Conservation (phyloP, 2,888 invertebrate genomes). For the Tenthredo scrophulariae region DNA sequence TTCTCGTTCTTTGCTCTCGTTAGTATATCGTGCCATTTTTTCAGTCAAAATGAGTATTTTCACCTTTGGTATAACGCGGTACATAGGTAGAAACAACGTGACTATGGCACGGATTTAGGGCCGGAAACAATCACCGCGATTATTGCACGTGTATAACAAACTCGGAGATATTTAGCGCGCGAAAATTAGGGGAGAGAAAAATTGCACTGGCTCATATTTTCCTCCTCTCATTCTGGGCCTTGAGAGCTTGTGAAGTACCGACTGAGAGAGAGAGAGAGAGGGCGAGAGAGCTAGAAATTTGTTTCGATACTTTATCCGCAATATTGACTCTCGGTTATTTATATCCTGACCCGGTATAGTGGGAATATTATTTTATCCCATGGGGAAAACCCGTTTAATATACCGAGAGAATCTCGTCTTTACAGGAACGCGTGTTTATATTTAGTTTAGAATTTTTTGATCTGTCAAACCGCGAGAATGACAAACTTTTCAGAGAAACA, state of each 20-base stretch:
- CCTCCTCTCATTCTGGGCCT: not conserved
- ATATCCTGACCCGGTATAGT: constrained; percentile 10
- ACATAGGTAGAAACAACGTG: not conserved
- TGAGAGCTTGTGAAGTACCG: not conserved
- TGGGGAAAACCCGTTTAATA: not conserved
- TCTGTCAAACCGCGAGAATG: not conserved
- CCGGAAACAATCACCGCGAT: not conserved
- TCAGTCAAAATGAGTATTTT: not conserved
- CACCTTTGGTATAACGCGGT: not conserved
- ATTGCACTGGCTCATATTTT: not conserved
- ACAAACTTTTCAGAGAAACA: not conserved
- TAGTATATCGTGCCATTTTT: not conserved
- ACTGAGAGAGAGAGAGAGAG: no score
- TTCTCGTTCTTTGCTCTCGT: not conserved
- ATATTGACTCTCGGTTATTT: constrained; percentile 4
- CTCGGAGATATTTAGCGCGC: not conserved
- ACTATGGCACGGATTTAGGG: not conserved
- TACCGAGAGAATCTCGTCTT: not conserved
- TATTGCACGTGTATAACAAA: not conserved
- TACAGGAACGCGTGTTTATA: not conserved
- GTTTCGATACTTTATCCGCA: constrained; percentile 8
- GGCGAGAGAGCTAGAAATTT: not conserved
- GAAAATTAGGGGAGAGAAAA: not conserved
- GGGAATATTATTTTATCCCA: not conserved
- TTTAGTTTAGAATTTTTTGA: not conserved